Conservation (phyloP, 2,888 invertebrate species). For the Elmis aenea region DNA sequence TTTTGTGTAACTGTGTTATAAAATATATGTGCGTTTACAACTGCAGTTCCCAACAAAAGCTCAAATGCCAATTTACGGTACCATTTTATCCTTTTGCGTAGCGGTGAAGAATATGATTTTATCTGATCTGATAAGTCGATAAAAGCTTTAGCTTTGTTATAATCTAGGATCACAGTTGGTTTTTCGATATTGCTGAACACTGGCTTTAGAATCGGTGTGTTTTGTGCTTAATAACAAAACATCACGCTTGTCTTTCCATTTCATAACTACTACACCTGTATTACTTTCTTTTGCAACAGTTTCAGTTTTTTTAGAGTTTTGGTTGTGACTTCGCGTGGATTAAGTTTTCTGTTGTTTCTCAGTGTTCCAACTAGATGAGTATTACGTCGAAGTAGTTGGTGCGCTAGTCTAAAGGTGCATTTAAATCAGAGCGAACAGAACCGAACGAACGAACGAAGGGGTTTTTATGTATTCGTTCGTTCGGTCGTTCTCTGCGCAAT, state of each 20-base stretch:
- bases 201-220: constrained; percentile 7
- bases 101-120: constrained; percentile 11
- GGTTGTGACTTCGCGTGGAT: constrained; percentile 15
- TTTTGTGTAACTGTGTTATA: constrained; percentile 6
- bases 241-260: constrained; percentile 17
- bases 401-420: too few relatives aligned
- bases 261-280: constrained; percentile 12
- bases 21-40: constrained; percentile 4
- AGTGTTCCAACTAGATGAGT: constrained; percentile 22
- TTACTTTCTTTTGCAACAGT: constrained; percentile 17
- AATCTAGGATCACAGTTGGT: constrained; percentile 14
- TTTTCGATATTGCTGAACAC: constrained; percentile 12
- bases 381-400: constrained; percentile 14
- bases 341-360: constrained; percentile 20
- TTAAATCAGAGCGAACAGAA: too few relatives aligned
- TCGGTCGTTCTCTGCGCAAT: too few relatives aligned
- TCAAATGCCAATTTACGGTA: constrained; percentile 11
- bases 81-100: constrained; percentile 15
- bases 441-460: too few relatives aligned
- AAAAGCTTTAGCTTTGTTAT: constrained; percentile 15
- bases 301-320: too few relatives aligned
- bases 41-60: constrained; percentile 6
- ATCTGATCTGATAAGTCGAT: constrained; percentile 16
- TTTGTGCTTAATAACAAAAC: constrained; percentile 13
- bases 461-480: too few relatives aligned